Evolutionary conservation across 2,797 vertebrate genomes (phyloP).

Genomic region (Sorex maritimensis): DNA sequence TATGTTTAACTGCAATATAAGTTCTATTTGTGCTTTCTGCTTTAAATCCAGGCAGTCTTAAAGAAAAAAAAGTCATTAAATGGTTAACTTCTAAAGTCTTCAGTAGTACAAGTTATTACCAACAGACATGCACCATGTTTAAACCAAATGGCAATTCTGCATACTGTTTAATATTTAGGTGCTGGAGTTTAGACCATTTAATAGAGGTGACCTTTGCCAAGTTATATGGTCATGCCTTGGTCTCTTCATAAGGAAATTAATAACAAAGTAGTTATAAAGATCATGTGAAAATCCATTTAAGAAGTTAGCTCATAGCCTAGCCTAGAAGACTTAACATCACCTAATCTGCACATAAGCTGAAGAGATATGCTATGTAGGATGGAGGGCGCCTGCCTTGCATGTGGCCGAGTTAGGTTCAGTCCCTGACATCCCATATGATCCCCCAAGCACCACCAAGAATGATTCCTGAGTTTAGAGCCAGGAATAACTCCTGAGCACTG

Average conservation of each 20-base stretch:
- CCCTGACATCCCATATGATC: too few species aligned
- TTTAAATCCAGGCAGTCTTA: conserved; percentile 20
- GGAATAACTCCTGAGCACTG: too few species aligned
- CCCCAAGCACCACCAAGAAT: too few species aligned
- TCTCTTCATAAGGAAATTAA: conserved; percentile 37
- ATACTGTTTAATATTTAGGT: background rate
- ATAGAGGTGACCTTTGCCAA: background rate
- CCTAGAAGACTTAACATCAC: background rate
- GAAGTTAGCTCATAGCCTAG: background rate
- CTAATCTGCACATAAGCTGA: background rate
- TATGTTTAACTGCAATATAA: conserved; percentile 16
- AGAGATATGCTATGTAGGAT: too few species aligned
- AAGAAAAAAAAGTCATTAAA: background rate
- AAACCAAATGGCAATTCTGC: background rate
- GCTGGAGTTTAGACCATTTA: conserved; percentile 25
- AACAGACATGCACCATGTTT: background rate
- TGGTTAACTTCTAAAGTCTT: conserved; percentile 16
- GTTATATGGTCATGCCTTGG: conserved; percentile 35
- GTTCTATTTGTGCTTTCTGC: background rate
- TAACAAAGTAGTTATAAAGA: conserved; percentile 17
- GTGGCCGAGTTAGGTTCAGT: too few species aligned
- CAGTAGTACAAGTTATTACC: background rate
- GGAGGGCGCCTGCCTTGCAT: too few species aligned
- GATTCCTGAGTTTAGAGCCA: too few species aligned
- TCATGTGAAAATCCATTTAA: background rate